Evolutionary conservation across 1,140 invertebrate species (phyloP).

Genomic region (Drosophila prosaltans): DNA sequence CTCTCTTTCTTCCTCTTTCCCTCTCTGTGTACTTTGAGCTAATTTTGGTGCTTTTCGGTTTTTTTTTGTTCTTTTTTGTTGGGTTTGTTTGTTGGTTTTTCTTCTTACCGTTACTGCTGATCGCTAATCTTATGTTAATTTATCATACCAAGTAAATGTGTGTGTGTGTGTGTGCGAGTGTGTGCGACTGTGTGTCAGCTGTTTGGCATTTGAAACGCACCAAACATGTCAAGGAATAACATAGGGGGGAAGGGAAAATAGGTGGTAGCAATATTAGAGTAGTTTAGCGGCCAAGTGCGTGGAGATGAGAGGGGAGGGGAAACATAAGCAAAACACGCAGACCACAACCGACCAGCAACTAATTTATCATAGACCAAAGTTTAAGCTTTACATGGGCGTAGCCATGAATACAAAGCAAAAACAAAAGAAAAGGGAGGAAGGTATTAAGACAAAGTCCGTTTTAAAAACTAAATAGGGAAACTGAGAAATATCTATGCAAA

Average conservation of each 20-base stretch:
- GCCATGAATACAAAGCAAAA: not conserved
- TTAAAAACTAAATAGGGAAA: too few species aligned
- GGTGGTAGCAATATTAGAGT: too few species aligned
- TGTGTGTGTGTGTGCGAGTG: constrained; percentile 10
- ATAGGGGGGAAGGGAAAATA: too few species aligned
- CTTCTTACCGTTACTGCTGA: constrained; percentile 46
- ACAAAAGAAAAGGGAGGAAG: not conserved
- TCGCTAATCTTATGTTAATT: constrained; percentile 68
- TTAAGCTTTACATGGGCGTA: constrained; percentile 15
- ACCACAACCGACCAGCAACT: constrained; percentile 35
- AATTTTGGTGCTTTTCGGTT: constrained; percentile 31
- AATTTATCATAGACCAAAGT: constrained; percentile 58
- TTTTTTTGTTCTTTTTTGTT: constrained; percentile 10
- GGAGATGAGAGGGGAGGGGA: not conserved
- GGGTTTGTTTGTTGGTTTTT: constrained; percentile 13
- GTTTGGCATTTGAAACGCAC: constrained; percentile 43
- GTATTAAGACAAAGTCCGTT: not conserved
- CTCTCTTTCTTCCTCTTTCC: too few species aligned
- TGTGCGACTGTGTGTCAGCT: constrained; percentile 36
- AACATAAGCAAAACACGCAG: constrained; percentile 53
- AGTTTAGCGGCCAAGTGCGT: too few species aligned
- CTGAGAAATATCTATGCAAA: too few species aligned
- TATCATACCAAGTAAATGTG: constrained; percentile 44
- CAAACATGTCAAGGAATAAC: constrained; percentile 21
- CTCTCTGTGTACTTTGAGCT: constrained; percentile 38